Percentiles rank a stretch among this genome's conserved stretches.
Conservation (phyloP, 1,140 invertebrate species). For the Penaeus chinensis region DNA sequence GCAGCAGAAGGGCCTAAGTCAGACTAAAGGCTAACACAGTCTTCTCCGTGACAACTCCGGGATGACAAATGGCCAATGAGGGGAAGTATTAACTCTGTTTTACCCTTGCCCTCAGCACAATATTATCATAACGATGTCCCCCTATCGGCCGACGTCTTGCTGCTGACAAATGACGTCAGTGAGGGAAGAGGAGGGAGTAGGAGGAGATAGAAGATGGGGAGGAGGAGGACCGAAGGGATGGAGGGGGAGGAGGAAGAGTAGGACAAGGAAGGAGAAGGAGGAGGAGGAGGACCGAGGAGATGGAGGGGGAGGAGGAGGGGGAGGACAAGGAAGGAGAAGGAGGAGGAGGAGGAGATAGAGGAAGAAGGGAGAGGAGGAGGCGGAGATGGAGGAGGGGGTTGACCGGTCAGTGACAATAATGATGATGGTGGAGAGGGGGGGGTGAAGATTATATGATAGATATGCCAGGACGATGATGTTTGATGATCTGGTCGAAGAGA, state of each 20-base stretch:
- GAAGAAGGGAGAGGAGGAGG: neutral
- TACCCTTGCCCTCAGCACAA: slow-evolving; percentile 36
- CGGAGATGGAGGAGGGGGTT: too few species aligned
- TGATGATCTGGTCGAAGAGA: too few species aligned
- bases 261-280: neutral
- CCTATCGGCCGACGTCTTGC: neutral
- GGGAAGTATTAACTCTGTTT: slow-evolving; percentile 46
- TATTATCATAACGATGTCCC: slow-evolving; percentile 54
- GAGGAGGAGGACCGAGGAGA: too few species aligned
- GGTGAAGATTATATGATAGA: too few species aligned
- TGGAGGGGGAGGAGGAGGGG: neutral
- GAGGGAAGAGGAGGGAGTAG: neutral
- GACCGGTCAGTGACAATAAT: too few species aligned
- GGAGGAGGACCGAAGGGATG: neutral
- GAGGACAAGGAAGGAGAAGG: neutral
- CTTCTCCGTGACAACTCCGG: slow-evolving; percentile 30
- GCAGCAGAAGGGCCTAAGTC: too few species aligned
- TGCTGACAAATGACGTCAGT: neutral
- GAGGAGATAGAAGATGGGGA: too few species aligned
- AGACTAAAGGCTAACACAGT: neutral
- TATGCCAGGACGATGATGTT: too few species aligned
- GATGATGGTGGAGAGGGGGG: too few species aligned
- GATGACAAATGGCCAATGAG: slow-evolving; percentile 34
- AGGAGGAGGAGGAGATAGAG: neutral
- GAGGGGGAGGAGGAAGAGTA: neutral